Conservation (phyloP, 1,140 invertebrate species). For the Stegodyphus mimosarum region DNA sequence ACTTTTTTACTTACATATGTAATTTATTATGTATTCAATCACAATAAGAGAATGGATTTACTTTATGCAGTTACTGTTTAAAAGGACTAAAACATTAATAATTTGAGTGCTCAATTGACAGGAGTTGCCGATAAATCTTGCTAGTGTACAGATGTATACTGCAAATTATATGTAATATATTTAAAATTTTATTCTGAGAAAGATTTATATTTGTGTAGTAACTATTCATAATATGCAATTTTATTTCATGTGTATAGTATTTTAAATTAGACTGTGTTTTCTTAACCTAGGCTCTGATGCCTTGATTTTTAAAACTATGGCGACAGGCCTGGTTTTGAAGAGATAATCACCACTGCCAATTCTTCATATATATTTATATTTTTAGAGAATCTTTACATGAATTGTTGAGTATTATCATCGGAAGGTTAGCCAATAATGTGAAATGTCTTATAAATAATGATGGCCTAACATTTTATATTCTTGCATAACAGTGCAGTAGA, state of each 20-base stretch:
- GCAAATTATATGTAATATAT: not conserved
- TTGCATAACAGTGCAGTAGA: not conserved
- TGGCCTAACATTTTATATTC: not conserved
- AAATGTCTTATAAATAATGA: not conserved
- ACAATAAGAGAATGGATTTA: not conserved
- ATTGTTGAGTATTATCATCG: constrained; percentile 6
- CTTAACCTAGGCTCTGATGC: not conserved
- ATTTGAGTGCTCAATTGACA: not conserved
- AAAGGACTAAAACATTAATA: not conserved
- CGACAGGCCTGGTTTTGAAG: constrained; percentile 9
- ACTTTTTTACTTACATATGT: too few relatives aligned
- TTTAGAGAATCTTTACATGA: constrained; percentile 44
- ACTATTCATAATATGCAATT: not conserved
- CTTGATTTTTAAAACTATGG: not conserved
- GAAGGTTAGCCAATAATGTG: not conserved
- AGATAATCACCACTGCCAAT: constrained; percentile 26
- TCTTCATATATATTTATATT: constrained; percentile 36
- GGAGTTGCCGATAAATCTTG: not conserved
- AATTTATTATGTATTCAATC: too few relatives aligned
- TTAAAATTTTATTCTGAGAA: not conserved
- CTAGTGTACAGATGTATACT: not conserved
- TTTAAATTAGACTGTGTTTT: constrained; percentile 8
- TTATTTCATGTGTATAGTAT: constrained; percentile 32
- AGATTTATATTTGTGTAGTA: not conserved
- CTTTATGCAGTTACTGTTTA: not conserved